Evolutionary conservation across 2,888 invertebrate genomes (phyloP), one percentile per base, ranked within the genome.

Genomic region (Diplolepis rosae): DNA sequence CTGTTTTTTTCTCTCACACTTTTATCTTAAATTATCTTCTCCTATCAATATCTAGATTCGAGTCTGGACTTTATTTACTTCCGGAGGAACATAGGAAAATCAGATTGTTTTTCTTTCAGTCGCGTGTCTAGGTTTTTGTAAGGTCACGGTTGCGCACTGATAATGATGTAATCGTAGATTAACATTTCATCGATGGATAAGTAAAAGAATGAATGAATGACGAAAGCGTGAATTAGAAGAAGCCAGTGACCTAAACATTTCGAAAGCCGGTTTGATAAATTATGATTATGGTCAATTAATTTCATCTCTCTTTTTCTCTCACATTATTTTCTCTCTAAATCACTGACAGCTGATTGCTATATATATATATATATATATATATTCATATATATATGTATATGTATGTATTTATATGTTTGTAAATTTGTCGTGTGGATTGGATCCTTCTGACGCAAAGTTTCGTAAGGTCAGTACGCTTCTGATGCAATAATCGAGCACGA

Each of bases 141-240:
- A 39, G 39, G 61, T 61, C 61, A 39, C 61, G 39, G 24, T 42
- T 61, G n/a, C 15, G 39, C 22, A n/a, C 24, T 61, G 39, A 61
- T 61, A 61, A 42, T 61, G 39, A 39, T 61, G 39, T 27, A 61
- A 61, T n/a, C 13, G 9, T 42, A 42, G 39, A n/a, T 39, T 27
- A 24, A 7, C 13, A 39, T 61, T 61, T 61, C 61, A 61, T 61
- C 61, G 24, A 61, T n/a, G n/a, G n/a, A 22, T 39, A 24, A 24
- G 27, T 27, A 39, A 39, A 35, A 13, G 35, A 56, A 22, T 42
- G 61, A 48, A 48, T 48, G 48, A 22, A 48, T 48, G 48, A 48
- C 22, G 48, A 48, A 48, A 48, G 15, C 22, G 9, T 11, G 2
- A 48, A 9, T 15, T 11, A 22, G 22, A 22, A 15, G 9, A n/a